These are phyloP conservation scores for Pterocles orientalis DNA, from an alignment of 2,113 vertebrate species.

Conservation along the genomic window DNA sequence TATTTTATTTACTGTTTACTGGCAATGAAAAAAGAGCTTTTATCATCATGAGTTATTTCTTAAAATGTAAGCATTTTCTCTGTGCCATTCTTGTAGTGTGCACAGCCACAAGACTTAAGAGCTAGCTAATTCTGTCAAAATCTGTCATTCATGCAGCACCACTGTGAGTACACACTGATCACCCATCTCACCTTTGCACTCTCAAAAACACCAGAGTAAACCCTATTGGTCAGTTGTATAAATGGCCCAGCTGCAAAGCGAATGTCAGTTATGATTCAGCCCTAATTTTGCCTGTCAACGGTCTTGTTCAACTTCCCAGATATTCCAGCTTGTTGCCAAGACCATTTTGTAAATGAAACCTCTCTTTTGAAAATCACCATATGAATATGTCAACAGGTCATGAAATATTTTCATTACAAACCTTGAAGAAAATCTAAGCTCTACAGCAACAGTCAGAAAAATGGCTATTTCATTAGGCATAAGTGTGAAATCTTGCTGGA, in stretches of 20 bases:
- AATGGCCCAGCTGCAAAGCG: constrained; percentile 61
- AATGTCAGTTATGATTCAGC: constrained; percentile 69
- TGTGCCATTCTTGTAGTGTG: neutral
- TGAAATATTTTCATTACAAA: constrained; percentile 83
- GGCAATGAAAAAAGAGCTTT: neutral
- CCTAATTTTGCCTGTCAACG: constrained; percentile 78
- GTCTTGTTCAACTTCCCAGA: constrained; percentile 71
- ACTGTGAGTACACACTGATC: neutral
- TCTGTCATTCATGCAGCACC: neutral
- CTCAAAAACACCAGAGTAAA: neutral
- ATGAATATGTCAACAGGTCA: constrained; percentile 85
- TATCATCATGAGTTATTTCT: neutral
- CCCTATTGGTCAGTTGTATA: constrained; percentile 56
- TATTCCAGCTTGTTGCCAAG: constrained; percentile 74
- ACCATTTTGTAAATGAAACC: constrained; percentile 78
- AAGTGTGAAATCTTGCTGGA: constrained; percentile 76
- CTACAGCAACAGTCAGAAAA: constrained; percentile 76
- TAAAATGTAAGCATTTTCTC: neutral
- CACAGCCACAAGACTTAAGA: neutral
- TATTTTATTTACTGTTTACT: neutral
- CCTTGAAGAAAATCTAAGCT: constrained; percentile 76
- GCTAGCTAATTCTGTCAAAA: neutral
- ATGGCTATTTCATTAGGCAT: constrained; percentile 74
- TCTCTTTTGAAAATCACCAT: constrained; percentile 80
- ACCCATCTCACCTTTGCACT: neutral